Base-by-base conservation (phyloP, 1,140 invertebrate genomes). In the roundworm (Caenorhabditis elegans) region DNA sequence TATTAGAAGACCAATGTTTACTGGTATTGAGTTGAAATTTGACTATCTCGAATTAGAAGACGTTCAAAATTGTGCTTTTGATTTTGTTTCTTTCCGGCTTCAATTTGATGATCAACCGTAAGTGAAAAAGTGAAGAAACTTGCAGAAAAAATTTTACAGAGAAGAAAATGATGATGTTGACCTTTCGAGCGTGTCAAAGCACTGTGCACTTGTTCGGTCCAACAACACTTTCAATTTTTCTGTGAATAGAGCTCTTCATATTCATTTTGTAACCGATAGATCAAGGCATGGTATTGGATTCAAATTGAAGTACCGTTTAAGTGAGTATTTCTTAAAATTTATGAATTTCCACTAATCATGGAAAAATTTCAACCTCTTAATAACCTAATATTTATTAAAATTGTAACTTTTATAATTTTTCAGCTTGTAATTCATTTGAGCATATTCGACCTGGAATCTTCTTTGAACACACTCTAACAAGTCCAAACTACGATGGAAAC, bases 211-310 rank as follows among this genome's bases (percentile, higher is more conserved):
- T 31, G 76, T 31, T 28, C 36, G 77, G 17, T 26, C 51, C 6
- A 53, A 80, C 28, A 10, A 24, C 4, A 76, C 55, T 22, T 75
- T 85, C 76, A 46, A 77, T 17, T 79, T 84, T n/a, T 84, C 85
- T 47, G 89, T 83, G 24, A 86, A 83, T 28, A 70, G 26, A 47
- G 80, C 51, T 17, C 31, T 86, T 17, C 83, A 84, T 76, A 79
- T 87, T 51, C 90, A 87, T 70, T 89, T 87, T 48, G 85, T 86
- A 10, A 55, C 85, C 15, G 86, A 89, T 78, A 15, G 80, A 24
- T 83, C 82, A 13, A 70, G 88, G 6, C 65, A 78, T 53, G 88
- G 55, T 31, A 39, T 46, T 22, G 87, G 87, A 22, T 88, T 88
- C 36, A 76, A 48, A 47, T 19, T 90, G 28, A 77, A 85, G 15